Evolutionary conservation across 2,113 vertebrate species (phyloP), one percentile per base, ranked within the genome.

Genomic region (Cromileptes altivelis): DNA sequence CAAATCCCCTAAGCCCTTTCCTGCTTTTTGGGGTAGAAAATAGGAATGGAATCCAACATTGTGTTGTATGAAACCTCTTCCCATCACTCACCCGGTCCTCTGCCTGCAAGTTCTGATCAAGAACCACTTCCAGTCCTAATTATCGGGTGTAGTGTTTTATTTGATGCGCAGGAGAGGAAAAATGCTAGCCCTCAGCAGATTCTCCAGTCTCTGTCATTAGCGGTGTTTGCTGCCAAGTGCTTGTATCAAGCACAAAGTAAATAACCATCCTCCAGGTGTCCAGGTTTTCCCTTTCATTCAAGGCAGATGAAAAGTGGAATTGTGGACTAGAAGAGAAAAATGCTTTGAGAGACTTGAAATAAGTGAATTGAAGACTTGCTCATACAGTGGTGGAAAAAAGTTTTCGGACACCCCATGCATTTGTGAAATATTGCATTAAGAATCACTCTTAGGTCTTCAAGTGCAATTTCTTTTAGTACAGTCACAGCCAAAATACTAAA

Each of bases 121-220:
- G 40, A 85, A 79, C 67, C 75, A 67, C 40, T 71, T 91, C 75
- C 80, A 75, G 50, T 62, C 50, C 49, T 90, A 92, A 89, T 90
- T 82, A 89, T 85, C 3, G 27, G 82, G 87, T 92, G 56, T 53
- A 25, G 50, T 63, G 58, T 91, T 91, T 92, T 85, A 80, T 89
- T 79, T 80, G 82, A 78, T 62, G 56, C 64, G 49, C 19, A 50
- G 5, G 42, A 82, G n/a, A 27, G 56, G 21, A 82, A 84, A 78
- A 90, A 81, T 85, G 30, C 58, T 33, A 4, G 56, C 69, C 42
- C 64, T 85, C 85, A 85, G 89, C 88, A 85, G 75, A 87, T 88
- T 93, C 68, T 88, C 2, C 30, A 4, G 49, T 64, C 84, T 87
- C 85, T 90, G 79, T 92, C 84, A 90, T 92, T 92, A 91, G 63